These are phyloP conservation scores for Himalopsyche tibetana DNA, from an alignment of 2,888 invertebrate genomes.

Conservation along the genomic window DNA sequence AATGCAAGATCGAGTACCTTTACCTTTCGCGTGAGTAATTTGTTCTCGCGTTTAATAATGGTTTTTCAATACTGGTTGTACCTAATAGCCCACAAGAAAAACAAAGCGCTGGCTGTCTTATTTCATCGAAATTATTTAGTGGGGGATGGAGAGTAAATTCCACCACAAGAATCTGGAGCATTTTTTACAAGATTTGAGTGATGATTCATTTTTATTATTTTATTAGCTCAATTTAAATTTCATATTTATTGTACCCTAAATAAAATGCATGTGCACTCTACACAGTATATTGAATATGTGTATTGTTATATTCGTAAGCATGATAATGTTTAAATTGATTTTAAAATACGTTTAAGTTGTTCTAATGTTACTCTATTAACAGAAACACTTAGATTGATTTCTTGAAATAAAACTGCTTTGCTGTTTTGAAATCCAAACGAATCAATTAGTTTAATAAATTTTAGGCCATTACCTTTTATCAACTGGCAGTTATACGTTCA, in stretches of 20 bases:
- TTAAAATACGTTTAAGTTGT: neutral
- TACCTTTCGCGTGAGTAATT: conserved; percentile 27
- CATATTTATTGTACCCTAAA: no score
- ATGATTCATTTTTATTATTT: neutral
- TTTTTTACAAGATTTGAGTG: neutral
- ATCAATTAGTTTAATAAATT: conserved; percentile 41
- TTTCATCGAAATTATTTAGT: neutral
- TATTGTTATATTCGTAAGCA: no score
- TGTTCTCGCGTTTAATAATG: conserved; percentile 52
- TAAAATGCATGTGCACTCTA: neutral
- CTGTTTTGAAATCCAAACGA: neutral
- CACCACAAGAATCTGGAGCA: neutral
- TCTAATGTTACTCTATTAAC: neutral
- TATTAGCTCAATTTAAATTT: no score
- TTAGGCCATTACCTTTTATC: conserved; percentile 31
- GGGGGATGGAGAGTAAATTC: neutral
- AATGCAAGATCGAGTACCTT: neutral
- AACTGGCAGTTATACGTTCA: conserved; percentile 32
- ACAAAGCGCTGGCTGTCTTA: neutral
- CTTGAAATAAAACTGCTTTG: neutral
- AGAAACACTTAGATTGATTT: neutral
- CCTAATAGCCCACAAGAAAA: conserved; percentile 10
- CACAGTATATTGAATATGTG: no score
- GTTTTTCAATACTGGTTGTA: conserved; percentile 37
- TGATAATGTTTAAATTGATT: neutral